These are phyloP conservation scores for Armadillidium nasatum DNA, from an alignment of 1,140 invertebrate genomes.

Conservation along the genomic window DNA sequence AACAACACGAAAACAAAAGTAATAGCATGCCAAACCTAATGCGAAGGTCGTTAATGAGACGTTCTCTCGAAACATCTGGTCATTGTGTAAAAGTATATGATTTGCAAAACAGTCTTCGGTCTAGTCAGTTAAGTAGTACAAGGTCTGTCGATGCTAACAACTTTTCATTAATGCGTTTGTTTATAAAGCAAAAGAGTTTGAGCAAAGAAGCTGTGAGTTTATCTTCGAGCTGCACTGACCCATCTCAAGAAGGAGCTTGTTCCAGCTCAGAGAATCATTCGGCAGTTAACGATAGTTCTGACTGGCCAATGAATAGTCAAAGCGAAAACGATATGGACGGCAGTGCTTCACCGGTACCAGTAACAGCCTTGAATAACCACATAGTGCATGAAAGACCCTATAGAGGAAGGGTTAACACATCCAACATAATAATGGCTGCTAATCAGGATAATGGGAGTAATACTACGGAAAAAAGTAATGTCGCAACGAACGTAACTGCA, in stretches of 20 bases:
- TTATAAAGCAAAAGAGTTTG: constrained; percentile 81
- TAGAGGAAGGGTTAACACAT: neutral
- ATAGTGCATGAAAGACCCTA: constrained; percentile 1
- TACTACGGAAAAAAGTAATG: neutral
- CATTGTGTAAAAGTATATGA: constrained; percentile 62
- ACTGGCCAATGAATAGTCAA: constrained; percentile 46
- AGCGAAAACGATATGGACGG: constrained; percentile 45
- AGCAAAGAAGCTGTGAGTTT: constrained; percentile 62
- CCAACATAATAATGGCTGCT: neutral
- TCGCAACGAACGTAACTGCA: neutral
- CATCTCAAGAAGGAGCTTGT: constrained; percentile 45
- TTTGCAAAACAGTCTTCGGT: constrained; percentile 55
- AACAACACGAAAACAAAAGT: constrained; percentile 55
- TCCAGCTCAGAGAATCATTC: constrained; percentile 44
- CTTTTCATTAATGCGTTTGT: constrained; percentile 78
- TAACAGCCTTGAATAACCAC: constrained; percentile 26
- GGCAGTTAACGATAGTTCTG: constrained; percentile 45
- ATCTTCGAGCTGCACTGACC: constrained; percentile 43
- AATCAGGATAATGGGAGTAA: neutral
- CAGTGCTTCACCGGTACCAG: constrained; percentile 38
- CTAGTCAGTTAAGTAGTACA: constrained; percentile 39
- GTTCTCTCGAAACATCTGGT: constrained; percentile 44
- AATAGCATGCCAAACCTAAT: constrained; percentile 68
- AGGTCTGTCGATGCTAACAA: constrained; percentile 49
- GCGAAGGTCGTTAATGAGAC: constrained; percentile 47